Evolutionary conservation across 2,888 invertebrate species (phyloP), one percentile per base, ranked within the genome.

Genomic region (Cataglyphis cursor): DNA sequence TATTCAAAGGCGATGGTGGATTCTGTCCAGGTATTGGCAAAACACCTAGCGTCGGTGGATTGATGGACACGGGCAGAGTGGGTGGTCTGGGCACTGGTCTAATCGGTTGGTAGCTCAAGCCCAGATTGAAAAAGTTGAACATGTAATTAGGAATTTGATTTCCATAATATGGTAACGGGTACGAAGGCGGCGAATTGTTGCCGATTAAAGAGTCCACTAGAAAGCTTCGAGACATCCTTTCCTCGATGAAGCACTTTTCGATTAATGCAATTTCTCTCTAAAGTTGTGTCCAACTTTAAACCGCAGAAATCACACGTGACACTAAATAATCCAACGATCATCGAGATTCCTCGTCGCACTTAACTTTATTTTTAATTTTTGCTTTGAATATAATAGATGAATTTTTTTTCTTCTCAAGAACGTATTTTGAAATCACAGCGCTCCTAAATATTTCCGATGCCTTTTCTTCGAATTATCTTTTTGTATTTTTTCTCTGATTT

Each of bases 121-220:
- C 94, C 64, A 94, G 86, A 73, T 95, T 95, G 88, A 95, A 94
- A 78, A 95, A 93, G 81, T 94, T 95, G 89, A 95, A 94, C 94
- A 95, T 95, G 64, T 94, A 95, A 88, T 88, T 95, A 87, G 93
- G 96, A 95, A 94, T 95, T 94, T 88, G 94, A 80, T 93, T 94
- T n/a, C 93, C 93, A 81, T 94, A 94, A 75, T 94, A 94, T 0
- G 95, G 94, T 85, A 95, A 48, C 28, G 93, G 93, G 76, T 94
- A 94, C 24, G 94, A 93, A 90, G 96, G 96, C 62, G 96, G 95
- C 82, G 96, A 90, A 74, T 93, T 96, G 92, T 96, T 96, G 95
- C 96, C 97, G 88, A 98, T 97, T 81, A 98, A 95, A 74, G 98
- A 97, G 93, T 98, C 98, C 93, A 98, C 97, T 81, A 97, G 95